Base-by-base conservation (phyloP, 2,113 vertebrate genomes). In the Accipiter cooperii region DNA sequence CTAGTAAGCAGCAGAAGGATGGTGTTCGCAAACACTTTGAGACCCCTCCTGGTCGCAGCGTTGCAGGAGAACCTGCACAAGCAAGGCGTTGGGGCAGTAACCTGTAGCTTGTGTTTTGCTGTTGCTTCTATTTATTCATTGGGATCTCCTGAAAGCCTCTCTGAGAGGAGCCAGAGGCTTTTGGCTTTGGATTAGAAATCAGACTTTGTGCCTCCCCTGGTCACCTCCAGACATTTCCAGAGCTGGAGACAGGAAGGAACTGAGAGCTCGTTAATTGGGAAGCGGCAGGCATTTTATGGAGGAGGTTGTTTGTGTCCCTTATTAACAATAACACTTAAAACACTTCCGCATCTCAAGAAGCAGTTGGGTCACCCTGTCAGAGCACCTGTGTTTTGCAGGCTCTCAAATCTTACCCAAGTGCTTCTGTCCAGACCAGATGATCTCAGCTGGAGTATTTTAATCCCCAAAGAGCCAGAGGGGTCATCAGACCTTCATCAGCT, bases 171-270 rank as follows among this genome's bases (percentile, higher is more conserved):
- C 49, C 49, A 55, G 26, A 88, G n/a, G 19, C 29, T 51, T 49
- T 29, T 81, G 84, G 84, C 87, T 91, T 47, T 38, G 8, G 61
- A 17, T 52, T 14, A 64, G 44, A 25, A 47, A 57, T 2, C 8
- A 34, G 91, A 60, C 52, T 63, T 89, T 60, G 42, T 87, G 69
- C 18, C 57, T 90, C 5, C 54, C 63, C 25, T 13, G 36, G 36
- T 70, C 82, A 79, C 75, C 82, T 46, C 38, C 84, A 85, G 89
- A 31, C 52, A 0, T 73, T 91, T 87, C 61, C 90, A 91, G 15
- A 18, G 84, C 52, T 65, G 92, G 84, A 63, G 88, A 15, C 84
- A 92, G 93, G 91, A 95, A 95, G 96, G 96, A 96, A 93, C 58
- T 8, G 79, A 9, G 46, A 61, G 70, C 84, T 91, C 6, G 0